Evolutionary conservation across 2,888 invertebrate species (phyloP).

Genomic region (Diabrotica balteata): DNA sequence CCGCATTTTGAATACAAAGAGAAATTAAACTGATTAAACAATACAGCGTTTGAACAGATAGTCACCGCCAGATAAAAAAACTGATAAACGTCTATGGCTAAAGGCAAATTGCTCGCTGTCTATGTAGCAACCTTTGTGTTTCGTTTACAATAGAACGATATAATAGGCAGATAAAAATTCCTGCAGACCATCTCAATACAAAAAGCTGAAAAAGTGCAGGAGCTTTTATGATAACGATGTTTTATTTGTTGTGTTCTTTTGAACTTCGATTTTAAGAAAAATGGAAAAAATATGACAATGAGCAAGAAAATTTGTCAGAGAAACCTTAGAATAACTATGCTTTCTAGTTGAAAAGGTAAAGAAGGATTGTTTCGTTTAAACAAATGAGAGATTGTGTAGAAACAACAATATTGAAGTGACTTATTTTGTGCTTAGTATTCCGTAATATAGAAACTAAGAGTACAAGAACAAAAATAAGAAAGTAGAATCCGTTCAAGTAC

Average conservation of each 20-base stretch:
- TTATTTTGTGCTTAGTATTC: no score
- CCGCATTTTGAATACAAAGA: neutral
- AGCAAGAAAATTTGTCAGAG: no score
- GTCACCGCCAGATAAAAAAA: constrained; percentile 1
- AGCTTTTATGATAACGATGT: constrained; percentile 1
- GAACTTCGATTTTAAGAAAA: constrained; percentile 1
- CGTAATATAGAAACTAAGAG: no score
- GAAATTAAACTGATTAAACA: neutral
- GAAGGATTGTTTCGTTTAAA: no score
- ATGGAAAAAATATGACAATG: neutral
- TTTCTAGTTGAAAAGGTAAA: no score
- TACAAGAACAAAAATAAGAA: no score
- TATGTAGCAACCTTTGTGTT: constrained; percentile 23
- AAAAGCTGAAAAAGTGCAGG: neutral
- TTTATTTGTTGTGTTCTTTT: constrained; percentile 8
- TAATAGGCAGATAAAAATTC: constrained; percentile 28
- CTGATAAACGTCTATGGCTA: constrained; percentile 24
- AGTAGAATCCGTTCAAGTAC: no score
- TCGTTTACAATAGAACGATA: constrained; percentile 13
- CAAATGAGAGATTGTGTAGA: no score
- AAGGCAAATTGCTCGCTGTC: constrained; percentile 24
- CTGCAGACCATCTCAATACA: constrained; percentile 17
- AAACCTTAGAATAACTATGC: no score
- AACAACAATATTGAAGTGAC: no score
- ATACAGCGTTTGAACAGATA: constrained; percentile 1